phyloP scores from a whole-genome alignment of 1,140 invertebrate genomes.

The Calephelis virginiensis region DNA sequence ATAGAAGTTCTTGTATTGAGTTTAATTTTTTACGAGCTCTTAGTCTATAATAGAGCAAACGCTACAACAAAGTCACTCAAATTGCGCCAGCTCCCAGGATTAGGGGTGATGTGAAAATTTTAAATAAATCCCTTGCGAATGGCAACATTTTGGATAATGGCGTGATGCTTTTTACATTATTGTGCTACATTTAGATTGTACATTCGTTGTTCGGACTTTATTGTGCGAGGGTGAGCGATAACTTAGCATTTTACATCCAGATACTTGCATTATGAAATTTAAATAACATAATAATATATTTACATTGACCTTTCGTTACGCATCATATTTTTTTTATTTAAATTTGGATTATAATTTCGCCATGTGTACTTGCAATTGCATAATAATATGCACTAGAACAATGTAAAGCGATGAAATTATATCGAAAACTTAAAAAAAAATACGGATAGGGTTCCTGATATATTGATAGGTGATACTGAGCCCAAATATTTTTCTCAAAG shows the following conservation, averaged over 20 bases:
- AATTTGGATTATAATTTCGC: too few species aligned
- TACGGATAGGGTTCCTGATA: too few species aligned
- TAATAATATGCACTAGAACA: too few species aligned
- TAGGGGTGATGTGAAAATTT: conserved; percentile 53
- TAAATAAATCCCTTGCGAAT: conserved; percentile 49
- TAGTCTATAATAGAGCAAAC: neutral
- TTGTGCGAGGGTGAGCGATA: conserved; percentile 1
- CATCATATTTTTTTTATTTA: too few species aligned
- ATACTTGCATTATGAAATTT: neutral
- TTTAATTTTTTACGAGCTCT: neutral
- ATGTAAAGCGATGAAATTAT: too few species aligned
- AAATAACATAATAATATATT: too few species aligned
- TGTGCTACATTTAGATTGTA: conserved; percentile 3
- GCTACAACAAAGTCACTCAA: conserved; percentile 41
- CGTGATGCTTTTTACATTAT: conserved; percentile 16
- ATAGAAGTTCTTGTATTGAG: neutral
- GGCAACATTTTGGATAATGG: conserved; percentile 18
- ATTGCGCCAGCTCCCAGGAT: conserved; percentile 39
- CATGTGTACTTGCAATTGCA: too few species aligned
- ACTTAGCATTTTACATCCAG: neutral
- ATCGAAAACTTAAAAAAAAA: too few species aligned
- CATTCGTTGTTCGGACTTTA: conserved; percentile 11
- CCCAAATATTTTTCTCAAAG: too few species aligned
- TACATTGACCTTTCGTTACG: too few species aligned
- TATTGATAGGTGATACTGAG: too few species aligned